Evolutionary conservation across 2,113 vertebrate genomes (phyloP).

Genomic region (Aleadryas rufinucha): DNA sequence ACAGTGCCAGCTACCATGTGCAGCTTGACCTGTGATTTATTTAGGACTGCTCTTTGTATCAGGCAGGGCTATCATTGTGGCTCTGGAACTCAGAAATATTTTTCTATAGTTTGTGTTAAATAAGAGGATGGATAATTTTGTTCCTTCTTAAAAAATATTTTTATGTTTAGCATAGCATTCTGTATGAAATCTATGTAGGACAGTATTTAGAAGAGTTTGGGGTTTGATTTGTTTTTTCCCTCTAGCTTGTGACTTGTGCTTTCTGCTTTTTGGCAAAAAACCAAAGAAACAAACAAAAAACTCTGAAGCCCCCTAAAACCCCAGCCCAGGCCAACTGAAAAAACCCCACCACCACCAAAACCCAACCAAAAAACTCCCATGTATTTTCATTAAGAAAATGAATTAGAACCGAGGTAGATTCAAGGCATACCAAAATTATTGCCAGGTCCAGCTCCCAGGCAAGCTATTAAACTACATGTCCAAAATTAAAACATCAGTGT

Average conservation of each 20-base stretch:
- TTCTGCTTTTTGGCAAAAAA: neutral
- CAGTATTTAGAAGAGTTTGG: neutral
- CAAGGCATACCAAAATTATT: neutral
- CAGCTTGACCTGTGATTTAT: neutral
- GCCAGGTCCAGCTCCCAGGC: neutral
- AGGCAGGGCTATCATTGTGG: no score
- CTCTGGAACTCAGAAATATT: neutral
- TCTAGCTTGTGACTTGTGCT: neutral
- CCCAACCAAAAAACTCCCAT: neutral
- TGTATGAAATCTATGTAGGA: neutral
- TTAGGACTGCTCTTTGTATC: neutral
- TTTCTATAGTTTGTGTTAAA: neutral
- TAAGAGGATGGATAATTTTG: neutral
- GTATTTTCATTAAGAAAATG: neutral
- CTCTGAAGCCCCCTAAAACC: neutral
- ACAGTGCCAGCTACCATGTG: neutral
- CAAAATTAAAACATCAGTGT: neutral
- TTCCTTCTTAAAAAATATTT: neutral
- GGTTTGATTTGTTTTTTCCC: neutral
- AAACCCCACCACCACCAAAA: accelerated
- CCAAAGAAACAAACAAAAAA: neutral
- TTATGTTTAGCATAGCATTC: neutral
- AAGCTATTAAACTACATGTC: neutral
- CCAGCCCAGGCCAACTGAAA: neutral
- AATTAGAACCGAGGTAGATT: neutral